phyloP scores from a whole-genome alignment of 1,140 invertebrate genomes.

The Ceratitis capitata region DNA sequence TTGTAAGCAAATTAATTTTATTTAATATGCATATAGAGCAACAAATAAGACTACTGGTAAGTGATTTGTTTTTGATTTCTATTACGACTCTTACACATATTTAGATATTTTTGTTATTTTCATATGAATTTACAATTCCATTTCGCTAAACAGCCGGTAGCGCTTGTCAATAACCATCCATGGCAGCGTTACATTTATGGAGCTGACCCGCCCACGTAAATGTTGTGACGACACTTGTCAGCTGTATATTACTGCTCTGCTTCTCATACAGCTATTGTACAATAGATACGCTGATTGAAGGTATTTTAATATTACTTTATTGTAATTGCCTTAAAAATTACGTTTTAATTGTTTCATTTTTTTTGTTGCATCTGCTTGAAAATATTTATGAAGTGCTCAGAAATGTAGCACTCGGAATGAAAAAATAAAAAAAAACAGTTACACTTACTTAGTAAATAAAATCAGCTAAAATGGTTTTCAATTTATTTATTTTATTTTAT shows the following conservation, averaged over 20 bases:
- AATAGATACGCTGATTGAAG: not conserved
- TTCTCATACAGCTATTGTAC: not conserved
- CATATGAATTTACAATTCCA: not conserved
- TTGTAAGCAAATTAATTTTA: not conserved
- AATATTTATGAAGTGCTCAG: not conserved
- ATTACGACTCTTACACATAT: not conserved
- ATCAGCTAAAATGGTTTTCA: too few relatives aligned
- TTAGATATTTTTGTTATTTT: not conserved
- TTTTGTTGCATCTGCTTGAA: not conserved
- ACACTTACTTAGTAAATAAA: too few relatives aligned
- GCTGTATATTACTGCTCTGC: not conserved
- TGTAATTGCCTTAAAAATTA: not conserved
- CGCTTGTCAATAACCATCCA: conserved; percentile 12
- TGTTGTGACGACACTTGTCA: conserved; percentile 46
- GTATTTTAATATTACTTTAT: conserved; percentile 8
- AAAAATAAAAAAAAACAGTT: too few relatives aligned
- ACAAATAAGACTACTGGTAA: not conserved
- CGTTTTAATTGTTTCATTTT: not conserved
- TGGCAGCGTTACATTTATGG: conserved; percentile 54
- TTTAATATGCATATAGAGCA: conserved; percentile 11
- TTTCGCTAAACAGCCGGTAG: not conserved
- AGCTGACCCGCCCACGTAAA: conserved; percentile 49
- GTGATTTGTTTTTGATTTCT: not conserved
- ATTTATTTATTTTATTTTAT: too few relatives aligned
- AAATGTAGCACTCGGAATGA: too few relatives aligned